phyloP scores from a whole-genome alignment of 2,888 invertebrate genomes.

The Pammene aurita region DNA sequence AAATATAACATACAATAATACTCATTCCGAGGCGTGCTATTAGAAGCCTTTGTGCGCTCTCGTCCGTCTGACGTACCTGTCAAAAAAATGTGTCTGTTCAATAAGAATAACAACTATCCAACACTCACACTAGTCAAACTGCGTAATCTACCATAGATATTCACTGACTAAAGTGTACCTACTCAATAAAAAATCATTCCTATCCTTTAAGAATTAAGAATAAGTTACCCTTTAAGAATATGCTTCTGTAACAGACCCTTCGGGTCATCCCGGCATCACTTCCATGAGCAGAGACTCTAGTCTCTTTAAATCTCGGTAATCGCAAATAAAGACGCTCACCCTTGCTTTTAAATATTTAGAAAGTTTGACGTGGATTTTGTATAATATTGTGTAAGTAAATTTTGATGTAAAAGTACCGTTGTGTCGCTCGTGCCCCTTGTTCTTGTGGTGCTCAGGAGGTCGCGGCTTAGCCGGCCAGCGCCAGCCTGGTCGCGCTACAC shows the following conservation, averaged over 20 bases:
- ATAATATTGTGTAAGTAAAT: background rate
- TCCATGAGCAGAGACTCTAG: too few relatives aligned
- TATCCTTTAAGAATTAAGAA: too few relatives aligned
- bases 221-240: too few relatives aligned
- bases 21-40: conserved; percentile 73
- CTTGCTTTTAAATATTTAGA: too few relatives aligned
- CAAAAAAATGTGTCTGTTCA: conserved; percentile 41
- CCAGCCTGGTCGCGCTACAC: conserved; percentile 92
- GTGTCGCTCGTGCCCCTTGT: conserved; percentile 74
- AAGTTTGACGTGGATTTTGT: too few relatives aligned
- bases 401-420: conserved; percentile 57
- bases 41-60: conserved; percentile 70
- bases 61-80: conserved; percentile 69
- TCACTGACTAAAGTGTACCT: too few relatives aligned
- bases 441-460: conserved; percentile 86
- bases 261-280: too few relatives aligned
- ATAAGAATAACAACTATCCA: conserved; percentile 15
- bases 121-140: background rate
- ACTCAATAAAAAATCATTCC: too few relatives aligned
- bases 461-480: conserved; percentile 90
- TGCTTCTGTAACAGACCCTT: too few relatives aligned
- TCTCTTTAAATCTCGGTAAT: too few relatives aligned
- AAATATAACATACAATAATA: conserved; percentile 78
- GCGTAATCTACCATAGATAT: too few relatives aligned
- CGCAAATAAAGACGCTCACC: too few relatives aligned